Conservation (phyloP, 1,140 invertebrate species). For the Pogonognathellus flavescens region DNA sequence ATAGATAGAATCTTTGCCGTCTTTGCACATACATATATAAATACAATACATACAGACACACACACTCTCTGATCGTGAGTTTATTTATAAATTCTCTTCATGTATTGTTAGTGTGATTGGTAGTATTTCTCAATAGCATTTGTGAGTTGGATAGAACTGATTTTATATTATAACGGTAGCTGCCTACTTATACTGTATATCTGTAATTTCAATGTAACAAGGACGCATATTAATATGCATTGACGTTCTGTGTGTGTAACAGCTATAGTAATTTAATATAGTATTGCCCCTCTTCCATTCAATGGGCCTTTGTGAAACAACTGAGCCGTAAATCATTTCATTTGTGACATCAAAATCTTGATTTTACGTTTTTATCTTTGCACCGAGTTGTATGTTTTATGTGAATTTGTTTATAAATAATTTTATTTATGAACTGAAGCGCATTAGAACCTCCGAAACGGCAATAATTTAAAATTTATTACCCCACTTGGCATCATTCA, state of each 20-base stretch:
- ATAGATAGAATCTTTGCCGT: too few relatives aligned
- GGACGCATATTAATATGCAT: constrained; percentile 27
- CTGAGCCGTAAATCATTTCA: constrained; percentile 42
- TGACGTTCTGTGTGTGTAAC: constrained; percentile 2
- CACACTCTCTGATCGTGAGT: neutral
- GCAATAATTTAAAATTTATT: constrained; percentile 46
- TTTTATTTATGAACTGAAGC: constrained; percentile 30
- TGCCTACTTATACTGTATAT: too few relatives aligned
- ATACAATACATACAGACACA: neutral
- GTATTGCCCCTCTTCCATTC: constrained; percentile 11
- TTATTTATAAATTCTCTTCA: constrained; percentile 26
- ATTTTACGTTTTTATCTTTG: constrained; percentile 25
- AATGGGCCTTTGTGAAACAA: constrained; percentile 19
- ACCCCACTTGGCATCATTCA: constrained; percentile 16
- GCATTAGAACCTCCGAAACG: constrained; percentile 3
- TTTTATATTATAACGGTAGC: constrained; percentile 9
- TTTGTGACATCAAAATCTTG: constrained; percentile 34
- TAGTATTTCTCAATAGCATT: constrained; percentile 28
- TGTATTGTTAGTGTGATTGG: constrained; percentile 9
- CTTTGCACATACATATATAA: too few relatives aligned
- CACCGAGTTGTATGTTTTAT: constrained; percentile 16
- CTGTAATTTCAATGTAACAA: neutral
- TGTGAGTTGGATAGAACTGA: neutral
- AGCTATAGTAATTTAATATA: constrained; percentile 17
- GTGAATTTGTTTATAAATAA: constrained; percentile 35